These are phyloP conservation scores for Toxotes chatareus DNA, from an alignment of 2,113 vertebrate species.

Conservation along the genomic window DNA sequence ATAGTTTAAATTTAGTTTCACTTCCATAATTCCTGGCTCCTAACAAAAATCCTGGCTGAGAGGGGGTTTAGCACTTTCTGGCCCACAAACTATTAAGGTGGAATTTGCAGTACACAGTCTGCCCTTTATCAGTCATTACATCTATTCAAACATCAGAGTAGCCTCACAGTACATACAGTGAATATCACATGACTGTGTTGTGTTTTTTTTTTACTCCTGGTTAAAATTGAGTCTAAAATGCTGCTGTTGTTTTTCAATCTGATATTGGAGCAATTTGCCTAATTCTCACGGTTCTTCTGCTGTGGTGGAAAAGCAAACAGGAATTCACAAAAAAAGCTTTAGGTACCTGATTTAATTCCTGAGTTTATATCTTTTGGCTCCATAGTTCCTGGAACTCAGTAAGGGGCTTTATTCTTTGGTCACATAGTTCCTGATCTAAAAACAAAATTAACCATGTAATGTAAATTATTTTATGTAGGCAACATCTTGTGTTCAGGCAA, in stretches of 20 bases:
- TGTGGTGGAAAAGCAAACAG: background rate
- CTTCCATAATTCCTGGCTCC: background rate
- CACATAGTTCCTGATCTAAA: background rate
- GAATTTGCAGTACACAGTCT: background rate
- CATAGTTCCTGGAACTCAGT: background rate
- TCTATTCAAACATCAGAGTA: background rate
- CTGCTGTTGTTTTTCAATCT: background rate
- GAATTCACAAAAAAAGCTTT: background rate
- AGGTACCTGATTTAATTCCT: background rate
- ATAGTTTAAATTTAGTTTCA: background rate
- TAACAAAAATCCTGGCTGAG: no score
- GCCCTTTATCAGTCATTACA: background rate
- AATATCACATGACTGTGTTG: no score
- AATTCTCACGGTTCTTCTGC: background rate
- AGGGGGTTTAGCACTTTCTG: background rate
- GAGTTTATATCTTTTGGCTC: background rate
- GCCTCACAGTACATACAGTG: no score
- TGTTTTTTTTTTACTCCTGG: background rate
- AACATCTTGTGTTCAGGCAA: background rate
- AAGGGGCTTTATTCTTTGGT: background rate
- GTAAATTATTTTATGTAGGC: background rate
- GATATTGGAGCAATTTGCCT: background rate
- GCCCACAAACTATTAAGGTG: background rate
- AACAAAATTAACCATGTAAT: background rate
- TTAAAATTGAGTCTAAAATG: background rate